Conservation (phyloP, 2,888 invertebrate species). For the Sturmia bella region DNA sequence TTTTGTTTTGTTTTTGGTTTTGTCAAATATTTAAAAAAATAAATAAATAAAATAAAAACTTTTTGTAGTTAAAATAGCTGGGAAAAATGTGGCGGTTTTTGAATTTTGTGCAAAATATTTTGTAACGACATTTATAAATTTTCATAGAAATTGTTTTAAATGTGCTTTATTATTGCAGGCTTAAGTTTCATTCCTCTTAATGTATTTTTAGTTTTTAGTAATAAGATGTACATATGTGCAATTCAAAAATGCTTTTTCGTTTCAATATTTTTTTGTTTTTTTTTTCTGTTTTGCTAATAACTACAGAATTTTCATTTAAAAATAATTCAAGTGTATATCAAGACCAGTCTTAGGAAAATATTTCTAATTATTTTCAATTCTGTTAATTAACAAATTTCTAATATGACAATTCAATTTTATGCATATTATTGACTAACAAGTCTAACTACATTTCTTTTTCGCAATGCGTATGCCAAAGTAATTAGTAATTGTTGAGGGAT, state of each 20-base stretch:
- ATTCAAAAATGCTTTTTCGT: constrained; percentile 33
- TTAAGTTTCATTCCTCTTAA: constrained; percentile 14
- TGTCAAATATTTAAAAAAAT: constrained; percentile 27
- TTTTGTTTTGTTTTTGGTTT: constrained; percentile 1
- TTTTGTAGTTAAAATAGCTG: constrained; percentile 20
- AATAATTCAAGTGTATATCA: constrained; percentile 64
- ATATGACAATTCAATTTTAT: constrained; percentile 40
- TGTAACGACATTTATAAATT: constrained; percentile 13
- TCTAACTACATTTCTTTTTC: constrained; percentile 16
- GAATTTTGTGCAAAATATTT: constrained; percentile 34
- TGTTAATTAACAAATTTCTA: constrained; percentile 39
- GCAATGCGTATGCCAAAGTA: too few species aligned
- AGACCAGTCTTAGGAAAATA: constrained; percentile 67
- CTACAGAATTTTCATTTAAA: constrained; percentile 46
- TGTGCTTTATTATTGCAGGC: constrained; percentile 3
- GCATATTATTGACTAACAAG: background rate
- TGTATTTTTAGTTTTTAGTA: constrained; percentile 8
- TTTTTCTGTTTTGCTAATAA: constrained; percentile 37
- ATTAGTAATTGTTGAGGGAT: too few species aligned
- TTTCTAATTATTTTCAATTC: constrained; percentile 21
- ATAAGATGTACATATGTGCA: constrained; percentile 32
- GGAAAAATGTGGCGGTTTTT: background rate
- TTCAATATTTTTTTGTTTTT: background rate
- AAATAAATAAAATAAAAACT: constrained; percentile 16
- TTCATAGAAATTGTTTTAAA: constrained; percentile 13